Percentiles rank a stretch among this genome's conserved stretches.
Conservation (phyloP, 2,888 invertebrate species). For the Standfussiana lucernea region DNA sequence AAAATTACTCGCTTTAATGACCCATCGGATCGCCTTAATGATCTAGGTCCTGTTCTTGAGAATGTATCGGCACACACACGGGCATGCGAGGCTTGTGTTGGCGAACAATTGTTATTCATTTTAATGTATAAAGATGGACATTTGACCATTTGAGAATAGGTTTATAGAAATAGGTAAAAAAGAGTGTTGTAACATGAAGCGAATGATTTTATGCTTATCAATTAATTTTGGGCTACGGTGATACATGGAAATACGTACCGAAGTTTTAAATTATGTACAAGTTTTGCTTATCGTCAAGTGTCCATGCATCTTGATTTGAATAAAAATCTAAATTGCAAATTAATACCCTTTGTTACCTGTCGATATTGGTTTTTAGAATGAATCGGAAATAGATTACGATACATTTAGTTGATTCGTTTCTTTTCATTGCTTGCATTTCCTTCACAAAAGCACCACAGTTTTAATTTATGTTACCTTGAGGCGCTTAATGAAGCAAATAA, state of each 20-base stretch:
- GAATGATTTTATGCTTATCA: not conserved
- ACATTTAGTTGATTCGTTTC: slow-evolving; percentile 33
- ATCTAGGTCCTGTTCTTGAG: slow-evolving; percentile 78
- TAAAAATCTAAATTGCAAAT: slow-evolving; percentile 50
- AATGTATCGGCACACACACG: slow-evolving; percentile 58
- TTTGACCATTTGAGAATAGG: slow-evolving; percentile 6
- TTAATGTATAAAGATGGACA: slow-evolving; percentile 44
- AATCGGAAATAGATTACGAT: slow-evolving; percentile 58
- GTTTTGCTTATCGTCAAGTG: slow-evolving; percentile 10
- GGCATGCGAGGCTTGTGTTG: slow-evolving; percentile 16
- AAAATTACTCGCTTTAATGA: slow-evolving; percentile 84
- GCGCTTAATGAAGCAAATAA: slow-evolving; percentile 68
- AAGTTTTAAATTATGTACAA: slow-evolving; percentile 7
- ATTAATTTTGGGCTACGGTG: not conserved
- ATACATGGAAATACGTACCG: not conserved
- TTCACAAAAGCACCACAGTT: slow-evolving; percentile 46
- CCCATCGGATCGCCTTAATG: slow-evolving; percentile 80
- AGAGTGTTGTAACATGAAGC: not conserved
- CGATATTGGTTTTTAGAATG: slow-evolving; percentile 34
- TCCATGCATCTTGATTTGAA: slow-evolving; percentile 18
- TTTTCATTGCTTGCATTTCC: slow-evolving; percentile 58
- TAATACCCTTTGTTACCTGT: slow-evolving; percentile 29
- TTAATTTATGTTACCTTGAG: slow-evolving; percentile 57
- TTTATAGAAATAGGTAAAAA: slow-evolving; percentile 12
- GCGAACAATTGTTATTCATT: slow-evolving; percentile 55